Percentiles rank a stretch among this genome's conserved stretches.
Conservation (phyloP, 2,888 invertebrate species). For the Chymomyza procnemis region DNA sequence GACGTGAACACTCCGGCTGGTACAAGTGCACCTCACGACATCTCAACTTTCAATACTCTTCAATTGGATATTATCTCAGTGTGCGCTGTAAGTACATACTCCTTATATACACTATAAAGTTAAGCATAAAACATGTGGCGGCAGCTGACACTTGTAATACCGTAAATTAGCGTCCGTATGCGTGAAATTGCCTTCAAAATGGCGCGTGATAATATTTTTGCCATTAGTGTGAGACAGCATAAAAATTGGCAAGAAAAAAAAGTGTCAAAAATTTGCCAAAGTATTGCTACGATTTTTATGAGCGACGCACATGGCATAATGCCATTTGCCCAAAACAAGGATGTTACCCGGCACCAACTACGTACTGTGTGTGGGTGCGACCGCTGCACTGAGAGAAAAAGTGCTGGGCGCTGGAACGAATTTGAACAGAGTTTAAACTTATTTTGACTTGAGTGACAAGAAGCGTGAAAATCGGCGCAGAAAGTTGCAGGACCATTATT, state of each 20-base stretch:
- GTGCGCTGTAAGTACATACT: constrained; percentile 87
- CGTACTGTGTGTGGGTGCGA: too few species aligned
- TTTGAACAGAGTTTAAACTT: too few species aligned
- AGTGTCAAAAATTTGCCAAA: constrained; percentile 31
- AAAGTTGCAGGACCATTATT: too few species aligned
- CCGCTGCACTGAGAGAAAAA: background rate
- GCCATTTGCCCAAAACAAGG: constrained; percentile 23
- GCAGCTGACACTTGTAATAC: constrained; percentile 23
- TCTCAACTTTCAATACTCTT: constrained; percentile 90
- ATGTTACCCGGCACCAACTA: background rate
- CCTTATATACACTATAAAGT: constrained; percentile 1
- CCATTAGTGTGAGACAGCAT: constrained; percentile 53
- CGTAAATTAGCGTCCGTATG: constrained; percentile 51
- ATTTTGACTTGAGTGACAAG: too few species aligned
- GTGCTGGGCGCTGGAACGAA: too few species aligned
- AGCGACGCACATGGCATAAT: constrained; percentile 56
- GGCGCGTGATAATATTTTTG: constrained; percentile 66
- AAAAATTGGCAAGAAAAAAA: constrained; percentile 12
- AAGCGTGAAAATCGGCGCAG: too few species aligned
- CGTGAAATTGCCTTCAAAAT: constrained; percentile 71
- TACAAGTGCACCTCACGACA: constrained; percentile 93
- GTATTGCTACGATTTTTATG: constrained; percentile 57
- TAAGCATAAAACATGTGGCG: constrained; percentile 2
- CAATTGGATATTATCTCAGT: constrained; percentile 93
- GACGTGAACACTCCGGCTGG: constrained; percentile 92